Percentiles rank a stretch among this genome's conserved stretches.
These are phyloP conservation scores for Altica lythri DNA, from an alignment of 2,888 invertebrate species.

Conservation along the genomic window DNA sequence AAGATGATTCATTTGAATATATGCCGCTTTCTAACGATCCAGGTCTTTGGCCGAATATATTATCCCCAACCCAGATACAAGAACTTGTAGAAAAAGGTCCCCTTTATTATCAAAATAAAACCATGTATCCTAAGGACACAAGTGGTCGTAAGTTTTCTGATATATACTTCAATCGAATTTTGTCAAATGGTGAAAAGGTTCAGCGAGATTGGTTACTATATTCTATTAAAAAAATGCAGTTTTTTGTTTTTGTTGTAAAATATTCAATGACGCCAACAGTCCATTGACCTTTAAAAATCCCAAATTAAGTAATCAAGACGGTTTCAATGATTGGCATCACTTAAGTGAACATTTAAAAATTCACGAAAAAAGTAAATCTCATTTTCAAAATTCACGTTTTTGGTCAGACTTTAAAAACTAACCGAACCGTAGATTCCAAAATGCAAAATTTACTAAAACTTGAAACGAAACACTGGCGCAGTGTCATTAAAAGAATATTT, in stretches of 20 bases:
- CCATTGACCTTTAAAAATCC: neutral
- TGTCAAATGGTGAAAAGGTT: constrained; percentile 8
- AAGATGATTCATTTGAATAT: constrained; percentile 6
- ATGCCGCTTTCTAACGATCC: constrained; percentile 13
- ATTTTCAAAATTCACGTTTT: too few species aligned
- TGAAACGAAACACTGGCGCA: too few species aligned
- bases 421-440: too few species aligned
- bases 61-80: constrained; percentile 9
- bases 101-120: neutral
- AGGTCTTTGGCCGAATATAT: constrained; percentile 8
- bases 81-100: constrained; percentile 6
- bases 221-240: too few species aligned
- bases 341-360: too few species aligned
- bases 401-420: too few species aligned
- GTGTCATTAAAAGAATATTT: too few species aligned
- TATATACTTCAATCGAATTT: neutral
- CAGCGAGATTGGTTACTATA: neutral
- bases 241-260: too few species aligned
- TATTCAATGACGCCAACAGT: neutral
- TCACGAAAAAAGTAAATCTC: too few species aligned
- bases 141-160: constrained; percentile 5
- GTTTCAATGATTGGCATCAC: neutral
- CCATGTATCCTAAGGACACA: neutral
- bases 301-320: neutral
- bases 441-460: too few species aligned